Conservation (phyloP, 2,797 vertebrate genomes). For the Rhinophrynus dorsalis region DNA sequence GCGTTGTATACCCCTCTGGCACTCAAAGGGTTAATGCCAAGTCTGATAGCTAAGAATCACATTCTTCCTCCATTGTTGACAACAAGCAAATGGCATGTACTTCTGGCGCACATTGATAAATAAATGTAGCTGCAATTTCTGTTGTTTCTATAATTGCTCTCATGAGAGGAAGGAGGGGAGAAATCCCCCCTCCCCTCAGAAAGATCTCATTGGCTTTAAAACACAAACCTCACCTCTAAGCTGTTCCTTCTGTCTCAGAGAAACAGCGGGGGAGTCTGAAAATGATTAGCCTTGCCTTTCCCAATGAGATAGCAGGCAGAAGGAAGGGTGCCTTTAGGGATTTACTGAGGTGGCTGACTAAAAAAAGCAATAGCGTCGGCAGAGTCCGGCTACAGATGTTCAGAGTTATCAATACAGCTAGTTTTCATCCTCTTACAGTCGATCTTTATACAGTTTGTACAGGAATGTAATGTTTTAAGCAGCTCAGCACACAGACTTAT, state of each 20-base stretch:
- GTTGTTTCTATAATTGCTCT: slow-evolving; percentile 44
- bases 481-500: slow-evolving; percentile 26
- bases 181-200: neutral
- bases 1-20: too few relatives aligned
- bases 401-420: slow-evolving; percentile 8
- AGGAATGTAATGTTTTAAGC: slow-evolving; percentile 43
- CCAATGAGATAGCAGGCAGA: slow-evolving; percentile 39
- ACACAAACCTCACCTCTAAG: slow-evolving; percentile 39
- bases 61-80: slow-evolving; percentile 4
- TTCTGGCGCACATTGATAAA: slow-evolving; percentile 15
- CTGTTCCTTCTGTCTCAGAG: slow-evolving; percentile 28
- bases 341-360: slow-evolving; percentile 37
- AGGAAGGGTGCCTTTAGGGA: slow-evolving; percentile 40
- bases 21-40: too few relatives aligned
- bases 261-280: slow-evolving; percentile 23
- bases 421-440: neutral
- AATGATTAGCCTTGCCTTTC: slow-evolving; percentile 47
- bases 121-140: slow-evolving; percentile 27
- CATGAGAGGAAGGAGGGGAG: slow-evolving; percentile 35
- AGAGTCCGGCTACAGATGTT: slow-evolving; percentile 20
- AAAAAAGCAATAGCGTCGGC: slow-evolving; percentile 12
- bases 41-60: too few relatives aligned
- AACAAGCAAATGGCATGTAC: slow-evolving; percentile 14
- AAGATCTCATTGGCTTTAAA: slow-evolving; percentile 31
- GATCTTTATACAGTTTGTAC: slow-evolving; percentile 19